Percentiles rank a stretch among this genome's conserved stretches.
Conservation (phyloP, 2,113 vertebrate genomes). For the Bagarius yarrelli region DNA sequence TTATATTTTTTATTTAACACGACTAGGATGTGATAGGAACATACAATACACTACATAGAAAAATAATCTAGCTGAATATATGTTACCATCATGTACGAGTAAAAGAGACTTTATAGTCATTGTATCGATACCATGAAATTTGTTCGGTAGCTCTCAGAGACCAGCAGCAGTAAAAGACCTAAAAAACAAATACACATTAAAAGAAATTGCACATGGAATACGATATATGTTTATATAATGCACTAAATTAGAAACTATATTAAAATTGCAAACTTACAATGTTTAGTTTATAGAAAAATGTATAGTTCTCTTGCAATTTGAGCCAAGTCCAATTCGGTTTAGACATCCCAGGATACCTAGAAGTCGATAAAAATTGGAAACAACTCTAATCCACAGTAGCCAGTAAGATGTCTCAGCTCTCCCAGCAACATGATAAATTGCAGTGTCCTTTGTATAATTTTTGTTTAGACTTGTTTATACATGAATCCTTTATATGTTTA, state of each 20-base stretch:
- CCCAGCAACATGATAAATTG: slow-evolving; percentile 18
- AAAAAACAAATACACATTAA: no score
- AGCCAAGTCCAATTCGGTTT: background rate
- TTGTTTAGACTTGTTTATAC: slow-evolving; percentile 63
- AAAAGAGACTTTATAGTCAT: no score
- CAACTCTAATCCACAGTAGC: slow-evolving; percentile 25
- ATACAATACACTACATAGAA: background rate
- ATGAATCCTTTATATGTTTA: slow-evolving; percentile 63
- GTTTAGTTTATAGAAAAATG: background rate
- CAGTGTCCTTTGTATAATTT: slow-evolving; percentile 32
- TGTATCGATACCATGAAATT: no score
- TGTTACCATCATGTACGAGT: no score
- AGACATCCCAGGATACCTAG: background rate
- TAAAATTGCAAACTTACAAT: no score
- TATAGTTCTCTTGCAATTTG: no score
- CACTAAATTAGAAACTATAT: no score
- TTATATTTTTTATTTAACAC: background rate
- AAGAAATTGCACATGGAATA: no score
- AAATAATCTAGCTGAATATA: background rate
- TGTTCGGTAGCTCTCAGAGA: no score
- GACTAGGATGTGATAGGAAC: background rate
- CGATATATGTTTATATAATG: no score
- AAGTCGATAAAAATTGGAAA: slow-evolving; percentile 14
- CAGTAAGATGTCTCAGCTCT: slow-evolving; percentile 33
- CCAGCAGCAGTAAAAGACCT: no score